Evolutionary conservation across 2,888 invertebrate genomes (phyloP).

Genomic region (Pachycephus smyrnensis): DNA sequence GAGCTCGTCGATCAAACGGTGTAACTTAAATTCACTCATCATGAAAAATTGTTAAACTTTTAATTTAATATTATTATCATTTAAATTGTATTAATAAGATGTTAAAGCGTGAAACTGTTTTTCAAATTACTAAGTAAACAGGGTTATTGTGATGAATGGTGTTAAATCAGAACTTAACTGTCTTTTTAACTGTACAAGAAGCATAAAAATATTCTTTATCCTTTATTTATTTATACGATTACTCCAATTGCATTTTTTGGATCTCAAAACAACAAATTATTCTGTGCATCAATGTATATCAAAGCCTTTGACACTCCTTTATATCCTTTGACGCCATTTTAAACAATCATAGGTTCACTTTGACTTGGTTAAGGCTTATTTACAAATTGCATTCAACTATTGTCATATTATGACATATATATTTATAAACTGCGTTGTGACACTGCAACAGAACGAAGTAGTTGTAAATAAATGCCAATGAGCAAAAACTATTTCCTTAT

Average conservation of each 20-base stretch:
- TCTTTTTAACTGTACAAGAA: background rate
- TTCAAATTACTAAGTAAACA: background rate
- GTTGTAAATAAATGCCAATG: background rate
- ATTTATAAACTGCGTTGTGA: background rate
- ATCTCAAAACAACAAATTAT: background rate
- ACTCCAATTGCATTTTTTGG: background rate
- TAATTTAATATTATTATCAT: background rate
- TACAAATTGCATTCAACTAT: background rate
- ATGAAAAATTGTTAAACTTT: background rate
- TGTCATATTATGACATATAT: background rate
- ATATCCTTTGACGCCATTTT: background rate
- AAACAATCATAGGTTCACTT: background rate
- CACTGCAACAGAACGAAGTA: background rate
- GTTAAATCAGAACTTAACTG: background rate
- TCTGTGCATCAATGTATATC: background rate
- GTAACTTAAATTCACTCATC: slow-evolving; percentile 63
- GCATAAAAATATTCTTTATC: background rate
- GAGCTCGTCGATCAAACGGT: slow-evolving; percentile 57
- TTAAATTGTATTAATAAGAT: background rate
- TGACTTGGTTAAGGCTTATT: background rate
- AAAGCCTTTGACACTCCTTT: background rate
- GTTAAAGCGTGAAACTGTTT: background rate
- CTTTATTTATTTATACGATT: background rate
- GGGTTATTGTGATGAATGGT: background rate
- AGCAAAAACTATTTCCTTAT: background rate